Evolutionary conservation across 2,797 vertebrate genomes (phyloP).

Genomic region (Enteromius mattozi): DNA sequence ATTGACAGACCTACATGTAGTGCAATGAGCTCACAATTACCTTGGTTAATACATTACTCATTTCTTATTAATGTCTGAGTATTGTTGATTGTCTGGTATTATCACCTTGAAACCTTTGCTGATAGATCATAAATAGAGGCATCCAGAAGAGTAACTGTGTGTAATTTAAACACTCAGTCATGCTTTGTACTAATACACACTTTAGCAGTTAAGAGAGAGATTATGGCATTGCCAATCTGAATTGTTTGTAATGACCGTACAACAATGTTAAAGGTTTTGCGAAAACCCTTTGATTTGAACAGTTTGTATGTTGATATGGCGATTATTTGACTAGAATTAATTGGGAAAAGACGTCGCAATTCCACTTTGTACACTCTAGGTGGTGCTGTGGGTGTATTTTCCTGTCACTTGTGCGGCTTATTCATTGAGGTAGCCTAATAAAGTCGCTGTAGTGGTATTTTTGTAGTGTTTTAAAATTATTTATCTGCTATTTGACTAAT

Average conservation of each 20-base stretch:
- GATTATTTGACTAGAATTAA: background rate
- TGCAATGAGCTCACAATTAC: constrained; percentile 31
- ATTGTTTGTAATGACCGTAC: background rate
- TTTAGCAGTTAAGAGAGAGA: background rate
- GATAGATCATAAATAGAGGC: background rate
- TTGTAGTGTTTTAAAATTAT: background rate
- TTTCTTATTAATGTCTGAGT: background rate
- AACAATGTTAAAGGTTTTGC: background rate
- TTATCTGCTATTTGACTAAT: background rate
- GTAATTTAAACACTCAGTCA: background rate
- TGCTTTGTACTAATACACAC: background rate
- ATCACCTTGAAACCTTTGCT: background rate
- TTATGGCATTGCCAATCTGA: background rate
- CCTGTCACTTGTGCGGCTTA: background rate
- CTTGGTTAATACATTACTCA: constrained; percentile 3
- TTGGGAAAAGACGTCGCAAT: background rate
- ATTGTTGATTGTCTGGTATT: background rate
- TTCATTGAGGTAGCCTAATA: background rate
- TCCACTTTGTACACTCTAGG: constrained; percentile 46
- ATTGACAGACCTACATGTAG: constrained; percentile 40
- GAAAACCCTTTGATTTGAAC: background rate
- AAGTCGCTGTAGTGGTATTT: background rate
- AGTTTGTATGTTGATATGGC: background rate
- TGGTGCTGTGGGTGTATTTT: constrained; percentile 42
- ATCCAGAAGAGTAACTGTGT: background rate